These are phyloP conservation scores for Eudorcas thomsonii DNA, from an alignment of 2,113 vertebrate genomes.

Conservation along the genomic window DNA sequence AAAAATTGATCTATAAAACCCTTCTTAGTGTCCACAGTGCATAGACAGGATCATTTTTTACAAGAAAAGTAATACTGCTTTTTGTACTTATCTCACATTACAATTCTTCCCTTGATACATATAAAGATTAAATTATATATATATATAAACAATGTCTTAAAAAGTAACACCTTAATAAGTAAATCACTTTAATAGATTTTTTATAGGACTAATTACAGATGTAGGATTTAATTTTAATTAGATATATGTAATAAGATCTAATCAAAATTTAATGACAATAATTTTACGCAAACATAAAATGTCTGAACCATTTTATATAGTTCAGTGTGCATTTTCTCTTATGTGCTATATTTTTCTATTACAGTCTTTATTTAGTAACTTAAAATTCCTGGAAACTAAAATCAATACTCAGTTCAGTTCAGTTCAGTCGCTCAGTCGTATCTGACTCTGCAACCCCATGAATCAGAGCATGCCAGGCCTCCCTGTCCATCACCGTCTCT, in stretches of 20 bases:
- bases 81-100: background rate
- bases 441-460: rapidly evolving
- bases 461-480: too few species aligned
- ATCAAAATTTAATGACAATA: background rate
- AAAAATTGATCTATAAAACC: background rate
- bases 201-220: background rate
- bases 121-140: background rate
- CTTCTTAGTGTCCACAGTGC: background rate
- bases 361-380: background rate
- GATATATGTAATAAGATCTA: background rate
- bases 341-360: background rate
- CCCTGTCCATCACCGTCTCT: too few species aligned
- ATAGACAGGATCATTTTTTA: background rate
- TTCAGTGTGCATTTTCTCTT: background rate
- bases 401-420: background rate
- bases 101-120: background rate
- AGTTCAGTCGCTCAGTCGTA: too few species aligned
- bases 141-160: background rate
- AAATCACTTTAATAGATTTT: background rate
- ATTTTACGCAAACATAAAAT: background rate
- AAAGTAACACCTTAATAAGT: background rate
- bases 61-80: background rate
- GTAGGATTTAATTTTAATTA: background rate
- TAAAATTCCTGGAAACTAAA: background rate
- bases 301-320: background rate